Conservation (phyloP, 2,797 vertebrate species). For the Lerista edwardsae region DNA sequence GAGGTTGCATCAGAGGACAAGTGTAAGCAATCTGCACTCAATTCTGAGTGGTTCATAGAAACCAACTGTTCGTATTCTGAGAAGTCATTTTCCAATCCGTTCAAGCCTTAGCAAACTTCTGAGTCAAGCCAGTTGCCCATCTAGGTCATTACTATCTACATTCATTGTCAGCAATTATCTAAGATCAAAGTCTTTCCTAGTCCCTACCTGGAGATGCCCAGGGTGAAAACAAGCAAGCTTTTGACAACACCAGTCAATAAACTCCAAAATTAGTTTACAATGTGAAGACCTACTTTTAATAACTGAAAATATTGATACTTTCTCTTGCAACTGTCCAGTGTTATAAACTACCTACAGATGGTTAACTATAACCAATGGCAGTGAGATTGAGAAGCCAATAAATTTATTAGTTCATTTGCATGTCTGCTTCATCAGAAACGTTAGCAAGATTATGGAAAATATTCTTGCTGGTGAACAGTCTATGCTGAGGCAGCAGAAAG, state of each 20-base stretch:
- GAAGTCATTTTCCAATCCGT: conserved; percentile 20
- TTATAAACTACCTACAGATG: conserved; percentile 36
- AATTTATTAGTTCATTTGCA: conserved; percentile 32
- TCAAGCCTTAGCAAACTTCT: neutral
- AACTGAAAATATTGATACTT: neutral
- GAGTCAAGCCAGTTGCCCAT: neutral
- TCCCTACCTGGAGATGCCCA: neutral
- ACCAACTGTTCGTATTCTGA: neutral
- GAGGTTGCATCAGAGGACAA: neutral
- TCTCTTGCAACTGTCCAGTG: conserved; percentile 25
- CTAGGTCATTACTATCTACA: no score
- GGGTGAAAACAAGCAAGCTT: conserved; percentile 30
- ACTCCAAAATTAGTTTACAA: conserved; percentile 48
- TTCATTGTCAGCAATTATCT: no score
- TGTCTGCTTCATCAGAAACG: conserved; percentile 13
- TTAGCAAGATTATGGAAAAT: neutral
- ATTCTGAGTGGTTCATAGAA: neutral
- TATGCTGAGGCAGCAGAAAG: conserved; percentile 61
- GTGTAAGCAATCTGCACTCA: neutral
- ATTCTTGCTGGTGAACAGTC: conserved; percentile 28
- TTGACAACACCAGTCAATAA: conserved; percentile 26
- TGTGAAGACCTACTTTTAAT: conserved; percentile 6
- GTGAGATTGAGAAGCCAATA: conserved; percentile 29
- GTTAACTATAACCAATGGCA: neutral
- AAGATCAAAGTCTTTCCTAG: no score